Conservation (phyloP, 2,113 vertebrate species). For the Istiophorus platypterus region DNA sequence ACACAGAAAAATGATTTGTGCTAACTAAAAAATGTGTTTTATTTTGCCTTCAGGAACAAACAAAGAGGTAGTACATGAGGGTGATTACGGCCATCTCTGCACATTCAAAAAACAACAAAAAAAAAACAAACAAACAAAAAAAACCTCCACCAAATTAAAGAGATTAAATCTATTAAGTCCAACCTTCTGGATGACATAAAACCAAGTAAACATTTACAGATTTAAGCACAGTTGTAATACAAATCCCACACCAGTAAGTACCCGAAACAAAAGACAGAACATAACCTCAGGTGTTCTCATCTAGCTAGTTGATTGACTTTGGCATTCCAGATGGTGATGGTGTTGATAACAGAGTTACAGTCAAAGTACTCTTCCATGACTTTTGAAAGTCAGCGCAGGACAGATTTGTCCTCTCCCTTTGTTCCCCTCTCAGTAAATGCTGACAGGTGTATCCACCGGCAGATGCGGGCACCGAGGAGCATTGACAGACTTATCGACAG, state of each 20-base stretch:
- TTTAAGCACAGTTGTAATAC: background rate
- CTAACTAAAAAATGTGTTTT: too few species aligned
- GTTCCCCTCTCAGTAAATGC: conserved; percentile 40
- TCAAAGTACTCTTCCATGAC: conserved; percentile 5
- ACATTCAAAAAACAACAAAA: background rate
- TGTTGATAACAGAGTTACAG: conserved; percentile 10
- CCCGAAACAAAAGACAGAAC: background rate
- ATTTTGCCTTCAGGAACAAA: too few species aligned
- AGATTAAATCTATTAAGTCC: background rate
- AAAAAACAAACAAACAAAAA: background rate
- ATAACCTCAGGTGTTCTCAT: background rate
- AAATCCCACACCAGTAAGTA: background rate
- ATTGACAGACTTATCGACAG: conserved; percentile 59
- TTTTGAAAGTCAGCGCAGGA: conserved; percentile 41
- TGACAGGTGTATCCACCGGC: conserved; percentile 50
- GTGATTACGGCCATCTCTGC: conserved; percentile 3
- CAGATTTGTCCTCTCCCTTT: conserved; percentile 19
- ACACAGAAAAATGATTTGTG: too few species aligned
- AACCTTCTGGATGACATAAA: background rate
- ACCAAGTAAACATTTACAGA: too few species aligned
- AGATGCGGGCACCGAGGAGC: conserved; percentile 5
- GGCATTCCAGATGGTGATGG: conserved; percentile 2
- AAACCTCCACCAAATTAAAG: background rate
- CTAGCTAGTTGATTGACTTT: conserved; percentile 6
- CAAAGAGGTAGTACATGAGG: too few species aligned